phyloP scores from a whole-genome alignment of 2,113 vertebrate species.

The Salvelinus namaycush region DNA sequence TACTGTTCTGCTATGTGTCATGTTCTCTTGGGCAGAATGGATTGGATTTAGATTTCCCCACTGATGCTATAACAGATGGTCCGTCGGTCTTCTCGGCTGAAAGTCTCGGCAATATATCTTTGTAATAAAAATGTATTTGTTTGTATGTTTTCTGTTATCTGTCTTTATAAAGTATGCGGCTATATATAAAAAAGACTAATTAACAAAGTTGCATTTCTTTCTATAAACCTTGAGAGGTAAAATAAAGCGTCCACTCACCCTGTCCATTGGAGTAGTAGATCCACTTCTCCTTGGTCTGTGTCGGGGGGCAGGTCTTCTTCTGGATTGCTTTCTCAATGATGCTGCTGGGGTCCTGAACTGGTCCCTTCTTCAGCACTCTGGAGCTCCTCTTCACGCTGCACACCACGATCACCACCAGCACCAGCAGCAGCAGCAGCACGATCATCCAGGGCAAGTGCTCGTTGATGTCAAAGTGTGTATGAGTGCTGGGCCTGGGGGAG shows the following conservation, averaged over 20 bases:
- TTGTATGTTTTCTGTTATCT: neutral
- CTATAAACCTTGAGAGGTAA: neutral
- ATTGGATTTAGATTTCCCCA: slow-evolving; percentile 30
- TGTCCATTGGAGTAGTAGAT: slow-evolving; percentile 93
- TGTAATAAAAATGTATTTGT: neutral
- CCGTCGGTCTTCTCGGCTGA: slow-evolving; percentile 1
- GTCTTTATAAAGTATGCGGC: neutral
- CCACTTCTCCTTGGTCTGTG: slow-evolving; percentile 89
- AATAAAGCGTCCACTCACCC: slow-evolving; percentile 74
- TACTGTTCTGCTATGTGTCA: slow-evolving; percentile 15
- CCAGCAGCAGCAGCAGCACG: slow-evolving; percentile 89
- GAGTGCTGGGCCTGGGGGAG: slow-evolving; percentile 76
- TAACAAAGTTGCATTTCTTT: neutral
- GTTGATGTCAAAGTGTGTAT: slow-evolving; percentile 94
- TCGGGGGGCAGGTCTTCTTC: slow-evolving; percentile 80
- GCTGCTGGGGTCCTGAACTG: slow-evolving; percentile 90
- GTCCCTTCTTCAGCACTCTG: slow-evolving; percentile 90
- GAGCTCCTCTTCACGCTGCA: slow-evolving; percentile 94
- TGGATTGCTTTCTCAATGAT: slow-evolving; percentile 92
- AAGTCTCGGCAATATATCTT: neutral
- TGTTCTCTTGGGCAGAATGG: slow-evolving; percentile 32
- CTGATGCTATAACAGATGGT: slow-evolving; percentile 31
- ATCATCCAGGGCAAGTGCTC: slow-evolving; percentile 99
- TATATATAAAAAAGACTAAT: neutral
- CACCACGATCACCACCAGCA: slow-evolving; percentile 90